Evolutionary conservation across 2,113 vertebrate species (phyloP).

Genomic region (Mobula birostris): DNA sequence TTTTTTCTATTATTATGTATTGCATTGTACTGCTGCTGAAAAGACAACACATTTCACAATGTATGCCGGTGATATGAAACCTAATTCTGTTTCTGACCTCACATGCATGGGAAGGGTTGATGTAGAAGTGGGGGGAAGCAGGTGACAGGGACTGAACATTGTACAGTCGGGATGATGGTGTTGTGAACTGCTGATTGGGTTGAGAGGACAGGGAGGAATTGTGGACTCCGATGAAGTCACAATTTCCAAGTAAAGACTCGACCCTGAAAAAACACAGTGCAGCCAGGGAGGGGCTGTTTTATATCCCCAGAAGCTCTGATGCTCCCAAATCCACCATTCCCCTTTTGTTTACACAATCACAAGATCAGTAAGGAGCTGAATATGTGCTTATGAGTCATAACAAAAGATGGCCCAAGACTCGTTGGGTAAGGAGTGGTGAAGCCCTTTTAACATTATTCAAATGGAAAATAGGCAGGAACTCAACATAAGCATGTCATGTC

Average conservation of each 20-base stretch:
- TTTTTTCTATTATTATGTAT: too few relatives aligned
- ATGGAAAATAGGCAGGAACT: neutral
- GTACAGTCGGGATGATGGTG: too few relatives aligned
- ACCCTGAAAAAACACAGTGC: neutral
- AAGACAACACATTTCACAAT: too few relatives aligned
- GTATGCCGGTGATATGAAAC: too few relatives aligned
- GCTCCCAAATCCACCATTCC: neutral
- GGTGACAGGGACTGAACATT: too few relatives aligned
- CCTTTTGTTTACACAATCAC: neutral
- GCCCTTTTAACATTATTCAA: neutral
- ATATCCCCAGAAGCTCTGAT: neutral
- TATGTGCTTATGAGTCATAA: neutral
- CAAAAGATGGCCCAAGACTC: neutral
- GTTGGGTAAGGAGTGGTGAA: neutral
- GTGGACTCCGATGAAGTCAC: too few relatives aligned
- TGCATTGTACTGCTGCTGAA: too few relatives aligned
- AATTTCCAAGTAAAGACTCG: neutral
- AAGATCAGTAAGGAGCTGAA: neutral
- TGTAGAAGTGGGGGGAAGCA: too few relatives aligned
- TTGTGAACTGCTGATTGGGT: too few relatives aligned
- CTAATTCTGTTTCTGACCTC: too few relatives aligned
- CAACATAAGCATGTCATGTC: too few relatives aligned
- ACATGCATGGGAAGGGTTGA: too few relatives aligned
- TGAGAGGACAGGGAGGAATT: neutral
- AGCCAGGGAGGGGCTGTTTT: neutral